Evolutionary conservation across 2,888 invertebrate species (phyloP).

Genomic region (Temnothorax unifasciatus): DNA sequence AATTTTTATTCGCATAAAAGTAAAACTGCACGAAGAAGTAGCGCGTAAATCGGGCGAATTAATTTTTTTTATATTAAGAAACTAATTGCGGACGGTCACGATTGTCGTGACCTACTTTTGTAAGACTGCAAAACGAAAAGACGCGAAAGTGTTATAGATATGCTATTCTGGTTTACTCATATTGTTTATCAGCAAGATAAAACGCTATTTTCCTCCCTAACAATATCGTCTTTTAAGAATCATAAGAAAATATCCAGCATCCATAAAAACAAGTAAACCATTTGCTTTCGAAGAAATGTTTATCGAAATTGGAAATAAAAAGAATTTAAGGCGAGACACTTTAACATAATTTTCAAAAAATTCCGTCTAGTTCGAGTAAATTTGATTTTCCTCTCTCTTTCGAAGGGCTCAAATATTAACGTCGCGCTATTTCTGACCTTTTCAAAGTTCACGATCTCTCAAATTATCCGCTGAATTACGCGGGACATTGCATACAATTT

Average conservation of each 20-base stretch:
- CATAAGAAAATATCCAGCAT: not conserved
- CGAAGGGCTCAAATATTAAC: slow-evolving; percentile 40
- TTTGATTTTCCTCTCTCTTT: not conserved
- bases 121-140: slow-evolving; percentile 11
- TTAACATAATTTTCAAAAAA: slow-evolving; percentile 19
- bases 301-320: not conserved
- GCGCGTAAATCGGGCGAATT: slow-evolving; percentile 30
- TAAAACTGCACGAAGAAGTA: slow-evolving; percentile 7
- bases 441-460: not conserved
- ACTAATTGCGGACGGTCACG: slow-evolving; percentile 43
- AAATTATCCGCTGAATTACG: slow-evolving; percentile 27
- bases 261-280: not conserved
- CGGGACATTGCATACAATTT: slow-evolving; percentile 31
- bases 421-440: slow-evolving; percentile 34
- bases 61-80: slow-evolving; percentile 39
- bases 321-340: not conserved
- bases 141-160: slow-evolving; percentile 11
- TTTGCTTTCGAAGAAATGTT: not conserved
- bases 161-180: not conserved
- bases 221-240: not conserved
- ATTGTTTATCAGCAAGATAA: not conserved
- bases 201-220: not conserved
- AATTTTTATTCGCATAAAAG: not conserved
- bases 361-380: slow-evolving; percentile 8
- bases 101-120: slow-evolving; percentile 36